A percentile compares a stretch with the other conserved stretches of the same genome.
These are phyloP conservation scores for Zosterops hypoxanthus DNA, from an alignment of 2,113 vertebrate species.

Conservation along the genomic window DNA sequence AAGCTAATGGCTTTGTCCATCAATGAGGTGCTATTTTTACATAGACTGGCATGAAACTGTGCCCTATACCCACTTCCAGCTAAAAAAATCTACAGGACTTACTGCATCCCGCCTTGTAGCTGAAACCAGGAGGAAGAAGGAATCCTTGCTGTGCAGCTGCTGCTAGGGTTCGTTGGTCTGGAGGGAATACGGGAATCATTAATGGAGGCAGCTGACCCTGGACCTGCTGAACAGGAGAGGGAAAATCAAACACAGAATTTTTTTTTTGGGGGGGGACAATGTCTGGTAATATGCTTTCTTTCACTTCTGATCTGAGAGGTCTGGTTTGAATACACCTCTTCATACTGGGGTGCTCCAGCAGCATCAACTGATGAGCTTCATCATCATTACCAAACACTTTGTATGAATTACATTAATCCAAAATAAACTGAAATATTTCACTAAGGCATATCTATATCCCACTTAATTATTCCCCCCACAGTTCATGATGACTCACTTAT, in stretches of 20 bases:
- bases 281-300: background rate
- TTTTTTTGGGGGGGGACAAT: background rate
- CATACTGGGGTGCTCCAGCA: background rate
- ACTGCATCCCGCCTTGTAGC: constrained; percentile 99
- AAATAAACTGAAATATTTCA: background rate
- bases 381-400: background rate
- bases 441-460: background rate
- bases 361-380: background rate
- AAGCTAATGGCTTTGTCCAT: background rate
- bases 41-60: background rate
- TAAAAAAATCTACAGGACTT: constrained; percentile 74
- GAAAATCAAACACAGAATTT: constrained; percentile 74
- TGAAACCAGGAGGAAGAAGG: constrained; percentile 97
- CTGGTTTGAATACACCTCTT: background rate
- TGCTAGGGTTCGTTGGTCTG: constrained; percentile 96
- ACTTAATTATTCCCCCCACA: background rate
- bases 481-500: background rate
- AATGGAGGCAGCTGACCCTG: constrained; percentile 97
- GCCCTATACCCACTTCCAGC: constrained; percentile 2
- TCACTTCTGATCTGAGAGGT: background rate
- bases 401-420: background rate
- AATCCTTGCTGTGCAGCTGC: constrained; percentile 98
- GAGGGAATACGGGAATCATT: constrained; percentile 98
- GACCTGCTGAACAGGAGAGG: constrained; percentile 89
- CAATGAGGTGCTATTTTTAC: background rate